Percentiles rank a stretch among this genome's conserved stretches.
Conservation (phyloP, 1,140 invertebrate genomes). For the Hypsibius dujardini region DNA sequence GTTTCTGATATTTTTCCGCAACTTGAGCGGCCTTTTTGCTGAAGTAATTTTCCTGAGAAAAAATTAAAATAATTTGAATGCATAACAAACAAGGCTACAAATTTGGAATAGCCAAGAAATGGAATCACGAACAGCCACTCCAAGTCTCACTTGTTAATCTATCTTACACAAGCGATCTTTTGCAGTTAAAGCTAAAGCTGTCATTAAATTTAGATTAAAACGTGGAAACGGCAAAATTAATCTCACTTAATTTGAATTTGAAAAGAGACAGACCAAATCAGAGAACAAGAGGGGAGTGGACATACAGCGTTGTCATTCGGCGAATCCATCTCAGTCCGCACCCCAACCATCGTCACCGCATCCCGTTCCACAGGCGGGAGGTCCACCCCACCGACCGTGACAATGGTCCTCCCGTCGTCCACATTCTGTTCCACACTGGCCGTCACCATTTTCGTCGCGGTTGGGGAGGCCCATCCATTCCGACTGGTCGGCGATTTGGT, state of each 20-base stretch:
- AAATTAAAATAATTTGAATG: too few species aligned
- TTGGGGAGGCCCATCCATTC: not conserved
- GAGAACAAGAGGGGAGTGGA: not conserved
- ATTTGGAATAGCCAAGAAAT: too few species aligned
- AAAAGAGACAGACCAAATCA: not conserved
- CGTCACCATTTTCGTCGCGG: not conserved
- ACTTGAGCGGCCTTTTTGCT: not conserved
- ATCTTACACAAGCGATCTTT: too few species aligned
- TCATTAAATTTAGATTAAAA: too few species aligned
- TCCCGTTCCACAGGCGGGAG: not conserved
- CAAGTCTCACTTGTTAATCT: too few species aligned
- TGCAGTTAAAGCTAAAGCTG: too few species aligned
- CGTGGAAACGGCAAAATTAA: too few species aligned
- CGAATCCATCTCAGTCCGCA: not conserved
- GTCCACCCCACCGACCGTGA: not conserved
- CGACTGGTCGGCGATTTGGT: not conserved
- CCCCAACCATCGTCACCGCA: not conserved
- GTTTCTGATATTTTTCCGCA: not conserved
- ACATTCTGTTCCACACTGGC: not conserved
- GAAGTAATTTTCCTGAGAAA: not conserved
- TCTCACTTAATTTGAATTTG: too few species aligned
- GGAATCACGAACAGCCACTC: too few species aligned
- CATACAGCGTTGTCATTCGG: not conserved
- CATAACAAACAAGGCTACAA: too few species aligned
- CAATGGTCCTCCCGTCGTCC: slow-evolving; percentile 3